Base-by-base conservation (phyloP, 2,888 invertebrate species). In the Branchellion lobata region DNA sequence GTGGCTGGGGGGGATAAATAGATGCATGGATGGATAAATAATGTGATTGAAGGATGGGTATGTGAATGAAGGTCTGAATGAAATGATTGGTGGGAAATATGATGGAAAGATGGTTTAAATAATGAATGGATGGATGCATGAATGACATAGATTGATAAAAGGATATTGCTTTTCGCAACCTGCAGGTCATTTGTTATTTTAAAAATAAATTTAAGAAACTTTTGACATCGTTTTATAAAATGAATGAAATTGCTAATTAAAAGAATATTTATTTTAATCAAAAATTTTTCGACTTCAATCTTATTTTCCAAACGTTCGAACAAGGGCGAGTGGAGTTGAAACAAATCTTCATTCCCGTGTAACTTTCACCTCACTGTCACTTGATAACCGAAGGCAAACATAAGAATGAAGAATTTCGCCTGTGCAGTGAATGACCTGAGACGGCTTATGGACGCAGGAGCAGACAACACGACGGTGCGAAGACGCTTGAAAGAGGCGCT, bases 11-110 rank as follows among this genome's bases (percentile, higher is more conserved):
- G 5, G 61, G 61, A 57, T 57, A n/a, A n/a, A 57, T 18, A 5
- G 24, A 57, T 57, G 61, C 3, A 57, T 57, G 61, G 61, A 57
- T 57, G 61, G 61, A 57, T 57, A n/a, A n/a, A 24, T 57, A 5
- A n/a, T 3, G 5, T 8, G n/a, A 57, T 57, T 5, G 24, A 57
- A 18, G 24, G 24, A 57, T 57, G 61, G 61, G 21, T 57, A n/a
- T 3, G 21, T 57, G 61, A n/a, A 57, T 57, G 61, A n/a, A 24
- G 5, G 21, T 5, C 5, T 57, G 61, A n/a, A 57, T 57, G 61
- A n/a, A 57, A 14, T 5, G 24, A 57, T 57, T 3, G 61, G 8
- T 47, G 18, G 47, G 8, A 8, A 18, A 47, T 47, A 14, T 8
- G 47, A 24, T 57, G 61, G 24, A 57, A 14, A n/a, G 24, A 57